Evolutionary conservation across 2,888 invertebrate genomes (phyloP).

Genomic region (Sabatieria punctata): DNA sequence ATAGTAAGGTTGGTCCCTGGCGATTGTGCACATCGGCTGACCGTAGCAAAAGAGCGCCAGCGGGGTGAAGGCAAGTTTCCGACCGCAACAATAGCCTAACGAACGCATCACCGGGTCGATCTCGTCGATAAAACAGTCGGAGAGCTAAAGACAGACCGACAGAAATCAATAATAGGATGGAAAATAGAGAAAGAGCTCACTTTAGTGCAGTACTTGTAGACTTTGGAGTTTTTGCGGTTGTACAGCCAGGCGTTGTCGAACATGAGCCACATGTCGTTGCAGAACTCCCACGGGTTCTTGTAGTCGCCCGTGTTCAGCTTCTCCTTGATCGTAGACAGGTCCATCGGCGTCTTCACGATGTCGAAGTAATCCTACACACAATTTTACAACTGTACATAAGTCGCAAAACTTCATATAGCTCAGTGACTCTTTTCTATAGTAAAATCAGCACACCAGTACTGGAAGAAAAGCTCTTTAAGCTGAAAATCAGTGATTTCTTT

Average conservation of each 20-base stretch:
- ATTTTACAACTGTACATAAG: too few relatives aligned
- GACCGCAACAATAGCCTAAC: constrained; percentile 93
- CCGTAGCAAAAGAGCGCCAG: constrained; percentile 98
- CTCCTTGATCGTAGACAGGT: constrained; percentile 77
- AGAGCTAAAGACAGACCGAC: constrained; percentile 48
- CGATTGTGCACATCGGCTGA: constrained; percentile 91
- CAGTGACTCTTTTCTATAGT: too few relatives aligned
- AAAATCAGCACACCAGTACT: too few relatives aligned
- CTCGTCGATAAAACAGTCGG: constrained; percentile 91
- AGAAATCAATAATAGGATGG: too few relatives aligned
- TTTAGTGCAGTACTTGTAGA: constrained; percentile 95
- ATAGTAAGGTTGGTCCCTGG: constrained; percentile 92
- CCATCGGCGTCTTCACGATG: constrained; percentile 76
- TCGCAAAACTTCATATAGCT: too few relatives aligned
- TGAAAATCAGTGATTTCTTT: too few relatives aligned
- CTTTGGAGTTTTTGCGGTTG: constrained; percentile 89
- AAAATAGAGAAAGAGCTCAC: constrained; percentile 40
- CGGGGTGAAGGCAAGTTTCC: constrained; percentile 95
- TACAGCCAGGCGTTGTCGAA: constrained; percentile 99
- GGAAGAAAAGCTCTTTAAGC: too few relatives aligned
- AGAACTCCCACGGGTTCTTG: constrained; percentile 94
- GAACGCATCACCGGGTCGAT: constrained; percentile 97
- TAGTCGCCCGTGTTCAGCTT: constrained; percentile 85
- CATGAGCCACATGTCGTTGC: constrained; percentile 99
- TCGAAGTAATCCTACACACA: constrained; percentile 82